Evolutionary conservation across 2,113 vertebrate genomes (phyloP).

Genomic region (Chamaea fasciata): DNA sequence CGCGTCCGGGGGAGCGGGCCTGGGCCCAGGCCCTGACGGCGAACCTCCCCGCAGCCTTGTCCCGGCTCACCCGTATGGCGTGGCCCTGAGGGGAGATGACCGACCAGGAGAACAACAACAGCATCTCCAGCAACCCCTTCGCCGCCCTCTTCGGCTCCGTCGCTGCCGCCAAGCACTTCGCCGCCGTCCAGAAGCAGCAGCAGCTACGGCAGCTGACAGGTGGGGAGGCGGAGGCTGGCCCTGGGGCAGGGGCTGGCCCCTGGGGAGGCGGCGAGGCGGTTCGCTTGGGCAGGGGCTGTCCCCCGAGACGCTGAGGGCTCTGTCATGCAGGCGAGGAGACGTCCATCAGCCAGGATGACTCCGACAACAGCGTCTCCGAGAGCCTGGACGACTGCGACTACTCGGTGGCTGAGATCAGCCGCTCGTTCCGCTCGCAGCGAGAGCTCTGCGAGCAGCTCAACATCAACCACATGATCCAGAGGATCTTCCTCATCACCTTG

Average conservation of each 20-base stretch:
- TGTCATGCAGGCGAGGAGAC: constrained; percentile 78
- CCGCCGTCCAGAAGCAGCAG: constrained; percentile 84
- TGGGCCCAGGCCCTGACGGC: background rate
- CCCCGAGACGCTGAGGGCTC: background rate
- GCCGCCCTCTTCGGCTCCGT: constrained; percentile 95
- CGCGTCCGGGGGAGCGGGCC: background rate
- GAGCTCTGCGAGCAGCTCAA: constrained; percentile 98
- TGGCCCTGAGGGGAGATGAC: constrained; percentile 86
- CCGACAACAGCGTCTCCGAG: constrained; percentile 92
- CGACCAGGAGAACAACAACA: constrained; percentile 99
- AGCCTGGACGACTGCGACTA: constrained; percentile 96
- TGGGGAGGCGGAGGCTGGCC: background rate
- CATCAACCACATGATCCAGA: constrained; percentile 99
- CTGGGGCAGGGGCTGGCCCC: background rate
- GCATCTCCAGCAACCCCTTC: constrained; percentile 95
- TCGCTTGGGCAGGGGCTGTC: too few species aligned
- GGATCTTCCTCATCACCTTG: constrained; percentile 95
- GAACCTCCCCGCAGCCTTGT: background rate
- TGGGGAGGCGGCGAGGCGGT: background rate
- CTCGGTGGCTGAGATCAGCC: constrained; percentile 93
- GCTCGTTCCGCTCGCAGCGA: constrained; percentile 92
- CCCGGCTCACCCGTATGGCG: background rate
- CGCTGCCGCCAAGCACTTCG: constrained; percentile 95
- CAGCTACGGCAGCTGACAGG: constrained; percentile 72
- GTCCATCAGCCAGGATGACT: constrained; percentile 89